Evolutionary conservation across 1,140 invertebrate genomes (phyloP).

Genomic region (Pseudomyrmex cubaensis): DNA sequence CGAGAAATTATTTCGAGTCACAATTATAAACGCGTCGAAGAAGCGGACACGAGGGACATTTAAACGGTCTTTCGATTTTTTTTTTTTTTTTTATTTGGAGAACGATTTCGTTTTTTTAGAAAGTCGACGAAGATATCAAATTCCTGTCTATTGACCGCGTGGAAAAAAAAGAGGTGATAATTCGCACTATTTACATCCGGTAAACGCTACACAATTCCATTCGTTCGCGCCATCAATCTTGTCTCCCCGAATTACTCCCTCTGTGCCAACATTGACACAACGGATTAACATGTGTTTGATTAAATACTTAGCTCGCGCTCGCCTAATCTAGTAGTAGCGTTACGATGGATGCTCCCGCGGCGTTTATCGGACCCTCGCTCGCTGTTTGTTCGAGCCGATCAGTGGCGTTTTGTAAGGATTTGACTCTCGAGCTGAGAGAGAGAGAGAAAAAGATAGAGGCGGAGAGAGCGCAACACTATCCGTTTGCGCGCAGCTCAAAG

Average conservation of each 20-base stretch:
- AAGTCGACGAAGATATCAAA: neutral
- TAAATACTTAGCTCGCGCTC: conserved; percentile 79
- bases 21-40: no score
- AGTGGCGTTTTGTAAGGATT: conserved; percentile 49
- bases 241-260: neutral
- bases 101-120: neutral
- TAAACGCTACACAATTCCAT: neutral
- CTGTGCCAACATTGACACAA: conserved; percentile 66
- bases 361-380: conserved; percentile 28
- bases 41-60: no score
- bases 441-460: neutral
- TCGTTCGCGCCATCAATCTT: conserved; percentile 27
- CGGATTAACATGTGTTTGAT: conserved; percentile 82
- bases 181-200: neutral
- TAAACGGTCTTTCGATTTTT: no score
- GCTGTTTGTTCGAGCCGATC: conserved; percentile 53
- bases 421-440: conserved; percentile 1
- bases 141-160: neutral
- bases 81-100: no score
- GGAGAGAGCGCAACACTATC: neutral
- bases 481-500: conserved; percentile 30
- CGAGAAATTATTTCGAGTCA: neutral
- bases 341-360: conserved; percentile 46
- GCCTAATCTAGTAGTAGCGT: conserved; percentile 64
- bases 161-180: conserved; percentile 3